phyloP scores from a whole-genome alignment of 2,113 vertebrate species.

The Noctilio leporinus region DNA sequence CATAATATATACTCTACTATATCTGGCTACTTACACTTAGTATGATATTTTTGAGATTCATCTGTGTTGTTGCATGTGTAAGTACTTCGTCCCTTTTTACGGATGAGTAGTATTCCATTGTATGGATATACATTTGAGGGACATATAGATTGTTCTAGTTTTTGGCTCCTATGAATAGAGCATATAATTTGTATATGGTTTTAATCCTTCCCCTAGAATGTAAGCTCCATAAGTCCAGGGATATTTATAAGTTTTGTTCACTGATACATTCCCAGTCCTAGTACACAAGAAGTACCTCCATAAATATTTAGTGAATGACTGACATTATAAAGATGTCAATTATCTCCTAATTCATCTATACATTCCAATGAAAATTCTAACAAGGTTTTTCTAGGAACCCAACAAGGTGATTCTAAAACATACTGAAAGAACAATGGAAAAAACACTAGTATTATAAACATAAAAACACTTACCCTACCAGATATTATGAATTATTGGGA shows the following conservation, averaged over 20 bases:
- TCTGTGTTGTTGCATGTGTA: too few relatives aligned
- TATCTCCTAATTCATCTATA: conserved; percentile 6
- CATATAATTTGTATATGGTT: neutral
- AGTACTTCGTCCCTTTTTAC: neutral
- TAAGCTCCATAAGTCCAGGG: neutral
- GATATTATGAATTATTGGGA: neutral
- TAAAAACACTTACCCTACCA: neutral
- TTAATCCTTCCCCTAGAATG: neutral
- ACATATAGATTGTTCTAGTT: neutral
- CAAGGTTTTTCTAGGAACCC: neutral
- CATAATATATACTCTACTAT: neutral
- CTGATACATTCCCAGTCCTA: neutral
- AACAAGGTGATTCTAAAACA: neutral
- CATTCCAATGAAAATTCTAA: neutral
- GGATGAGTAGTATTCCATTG: neutral
- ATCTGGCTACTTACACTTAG: neutral
- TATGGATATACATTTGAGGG: neutral
- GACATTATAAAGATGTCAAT: neutral
- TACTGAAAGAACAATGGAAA: neutral
- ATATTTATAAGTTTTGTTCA: neutral
- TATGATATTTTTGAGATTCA: neutral
- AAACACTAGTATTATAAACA: neutral
- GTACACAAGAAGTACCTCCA: neutral
- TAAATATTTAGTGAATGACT: neutral
- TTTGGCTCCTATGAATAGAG: neutral